Base-by-base conservation (phyloP, 2,797 vertebrate species). In the Myioborus miniatus region DNA sequence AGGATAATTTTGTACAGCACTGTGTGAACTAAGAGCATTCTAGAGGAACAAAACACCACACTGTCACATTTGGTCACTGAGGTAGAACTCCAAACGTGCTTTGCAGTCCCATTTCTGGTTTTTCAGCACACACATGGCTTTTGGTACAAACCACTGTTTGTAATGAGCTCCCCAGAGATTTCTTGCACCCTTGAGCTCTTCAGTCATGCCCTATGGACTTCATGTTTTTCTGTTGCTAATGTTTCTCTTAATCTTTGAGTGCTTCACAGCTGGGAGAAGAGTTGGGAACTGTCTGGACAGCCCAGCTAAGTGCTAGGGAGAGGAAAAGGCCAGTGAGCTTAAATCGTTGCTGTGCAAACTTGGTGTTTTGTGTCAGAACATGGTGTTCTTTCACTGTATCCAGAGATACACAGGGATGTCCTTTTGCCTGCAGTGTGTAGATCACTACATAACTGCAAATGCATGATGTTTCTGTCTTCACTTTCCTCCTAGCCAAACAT, bases 121-220 rank as follows among this genome's bases (percentile, higher is more conserved):
- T 82, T 44, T 70, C 32, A 22, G 29, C 2, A 9, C 29, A 26
- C 8, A 12, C 3, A 1, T 1, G 3, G 52, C 23, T 77, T 79
- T 77, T 89, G 59, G 60, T 80, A 44, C 24, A 47, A 52, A 24
- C 22, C 27, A 5, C 19, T 62, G n/a, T 41, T 85, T 49, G 36
- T 71, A 83, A 86, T 55, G 82, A 89, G 53, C 9, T 87, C 68
- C 84, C 46, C 30, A 47, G 75, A 83, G 80, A 44, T 59, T 75
- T 75, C 46, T 62, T 86, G 69, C 36, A 76, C 34, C 53, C 62
- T 56, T 63, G 16, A 67, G 34, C 37, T 80, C 30, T 39, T 75
- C 50, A 15, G 20, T 58, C 22, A 71, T 15, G 30, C 53, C 62
- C 49, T 49, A 0, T 5, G 53, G 16, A 39, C 27, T 60, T 75